phyloP scores from a whole-genome alignment of 2,797 vertebrate species.

The Ambastaia sidthimunki region DNA sequence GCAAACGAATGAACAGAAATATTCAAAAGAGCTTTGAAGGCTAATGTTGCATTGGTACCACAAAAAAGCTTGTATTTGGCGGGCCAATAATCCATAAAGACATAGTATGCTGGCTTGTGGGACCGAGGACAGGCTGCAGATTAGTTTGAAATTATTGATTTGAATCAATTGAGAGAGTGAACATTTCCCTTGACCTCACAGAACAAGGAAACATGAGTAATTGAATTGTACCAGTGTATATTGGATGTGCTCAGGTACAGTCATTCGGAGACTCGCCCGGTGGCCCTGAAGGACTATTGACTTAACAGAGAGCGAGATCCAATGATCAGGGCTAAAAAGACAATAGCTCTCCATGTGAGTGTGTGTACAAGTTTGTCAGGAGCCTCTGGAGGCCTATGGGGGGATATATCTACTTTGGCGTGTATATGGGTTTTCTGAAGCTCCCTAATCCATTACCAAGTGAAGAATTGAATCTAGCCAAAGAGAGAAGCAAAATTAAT shows the following conservation, averaged over 20 bases:
- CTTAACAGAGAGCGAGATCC: conserved; percentile 46
- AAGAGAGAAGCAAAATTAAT: not conserved
- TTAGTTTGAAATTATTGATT: conserved; percentile 74
- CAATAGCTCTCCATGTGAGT: not conserved
- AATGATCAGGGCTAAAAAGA: conserved; percentile 50
- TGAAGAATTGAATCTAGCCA: not conserved
- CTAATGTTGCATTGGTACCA: conserved; percentile 35
- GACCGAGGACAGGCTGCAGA: conserved; percentile 68
- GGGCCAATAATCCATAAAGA: conserved; percentile 38
- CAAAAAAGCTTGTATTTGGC: conserved; percentile 25
- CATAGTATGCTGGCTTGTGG: conserved; percentile 31
- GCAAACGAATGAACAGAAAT: not conserved
- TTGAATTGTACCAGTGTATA: conserved; percentile 56
- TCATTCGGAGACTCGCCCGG: conserved; percentile 56
- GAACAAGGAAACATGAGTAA: conserved; percentile 65
- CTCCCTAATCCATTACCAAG: conserved; percentile 21
- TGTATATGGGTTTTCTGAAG: not conserved
- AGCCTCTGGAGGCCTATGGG: conserved; percentile 16
- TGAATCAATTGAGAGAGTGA: conserved; percentile 67
- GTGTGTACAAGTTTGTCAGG: conserved; percentile 46
- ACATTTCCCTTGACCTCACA: conserved; percentile 57
- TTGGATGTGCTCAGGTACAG: conserved; percentile 53
- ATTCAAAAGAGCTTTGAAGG: conserved; percentile 35
- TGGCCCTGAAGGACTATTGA: conserved; percentile 61
- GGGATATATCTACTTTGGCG: conserved; percentile 1